Evolutionary conservation across 2,113 vertebrate genomes (phyloP).

Genomic region (Dicerorhinus sumatrensis): DNA sequence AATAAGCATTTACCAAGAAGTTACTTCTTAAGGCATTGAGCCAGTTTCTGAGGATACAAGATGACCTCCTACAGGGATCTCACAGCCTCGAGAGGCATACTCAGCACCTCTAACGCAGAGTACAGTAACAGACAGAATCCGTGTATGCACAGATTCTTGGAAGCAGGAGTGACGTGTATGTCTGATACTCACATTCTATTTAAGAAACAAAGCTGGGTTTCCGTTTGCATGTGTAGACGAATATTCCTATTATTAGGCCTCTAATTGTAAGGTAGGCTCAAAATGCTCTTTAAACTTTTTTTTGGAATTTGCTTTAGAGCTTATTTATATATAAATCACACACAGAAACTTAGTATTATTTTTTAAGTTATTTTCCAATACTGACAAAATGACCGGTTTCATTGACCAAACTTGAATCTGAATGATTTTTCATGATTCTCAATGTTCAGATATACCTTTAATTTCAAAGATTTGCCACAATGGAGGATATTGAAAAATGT

Average conservation of each 20-base stretch:
- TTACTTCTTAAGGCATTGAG: not conserved
- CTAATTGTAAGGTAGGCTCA: not conserved
- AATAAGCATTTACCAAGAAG: not conserved
- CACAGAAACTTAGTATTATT: not conserved
- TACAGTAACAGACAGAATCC: not conserved
- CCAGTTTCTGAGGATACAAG: not conserved
- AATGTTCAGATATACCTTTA: not conserved
- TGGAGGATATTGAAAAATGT: not conserved
- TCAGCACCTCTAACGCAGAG: not conserved
- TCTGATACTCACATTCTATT: not conserved
- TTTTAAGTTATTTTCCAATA: slow-evolving; percentile 47
- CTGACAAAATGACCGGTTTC: slow-evolving; percentile 21
- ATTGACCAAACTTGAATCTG: slow-evolving; percentile 42
- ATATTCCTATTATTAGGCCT: not conserved
- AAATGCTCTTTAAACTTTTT: slow-evolving; percentile 28
- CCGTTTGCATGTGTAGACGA: not conserved
- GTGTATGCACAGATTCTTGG: not conserved
- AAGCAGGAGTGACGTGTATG: not conserved
- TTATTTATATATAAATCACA: slow-evolving; percentile 15
- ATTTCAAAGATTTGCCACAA: slow-evolving; percentile 19
- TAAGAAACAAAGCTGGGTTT: not conserved
- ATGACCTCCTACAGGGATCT: not conserved
- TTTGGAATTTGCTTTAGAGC: not conserved
- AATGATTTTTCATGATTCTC: slow-evolving; percentile 9
- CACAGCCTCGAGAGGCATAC: not conserved